These are phyloP conservation scores for Anneissia japonica DNA, from an alignment of 35 echinoderm and acorn worm species.

Conservation along the genomic window DNA sequence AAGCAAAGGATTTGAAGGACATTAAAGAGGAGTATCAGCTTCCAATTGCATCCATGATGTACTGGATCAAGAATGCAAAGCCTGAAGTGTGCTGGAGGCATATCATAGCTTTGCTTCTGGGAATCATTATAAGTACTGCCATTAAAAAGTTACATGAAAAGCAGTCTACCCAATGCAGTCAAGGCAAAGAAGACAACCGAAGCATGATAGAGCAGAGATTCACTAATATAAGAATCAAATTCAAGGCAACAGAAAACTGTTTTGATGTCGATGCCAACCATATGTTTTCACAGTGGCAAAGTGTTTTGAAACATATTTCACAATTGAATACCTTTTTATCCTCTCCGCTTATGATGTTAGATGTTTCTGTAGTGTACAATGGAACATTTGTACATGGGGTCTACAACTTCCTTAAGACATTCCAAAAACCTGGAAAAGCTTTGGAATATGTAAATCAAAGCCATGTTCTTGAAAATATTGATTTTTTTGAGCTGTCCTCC, in stretches of 20 bases:
- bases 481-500: background rate
- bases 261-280: background rate
- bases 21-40: background rate
- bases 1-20: background rate
- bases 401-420: background rate
- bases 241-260: background rate
- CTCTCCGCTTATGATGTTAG: background rate
- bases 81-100: background rate
- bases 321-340: background rate
- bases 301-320: slow-evolving; percentile 5
- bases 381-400: background rate
- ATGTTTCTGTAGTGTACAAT: background rate
- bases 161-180: background rate
- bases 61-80: slow-evolving; percentile 2
- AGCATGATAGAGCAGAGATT: background rate
- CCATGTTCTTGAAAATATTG: background rate
- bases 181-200: background rate
- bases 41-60: background rate
- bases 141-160: background rate
- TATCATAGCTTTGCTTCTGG: background rate
- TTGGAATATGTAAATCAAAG: background rate
- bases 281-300: slow-evolving; percentile 3
- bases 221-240: background rate
- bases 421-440: background rate
- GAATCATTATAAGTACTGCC: background rate